Conservation (phyloP, 2,113 vertebrate species). For the Rhipidura dahli region DNA sequence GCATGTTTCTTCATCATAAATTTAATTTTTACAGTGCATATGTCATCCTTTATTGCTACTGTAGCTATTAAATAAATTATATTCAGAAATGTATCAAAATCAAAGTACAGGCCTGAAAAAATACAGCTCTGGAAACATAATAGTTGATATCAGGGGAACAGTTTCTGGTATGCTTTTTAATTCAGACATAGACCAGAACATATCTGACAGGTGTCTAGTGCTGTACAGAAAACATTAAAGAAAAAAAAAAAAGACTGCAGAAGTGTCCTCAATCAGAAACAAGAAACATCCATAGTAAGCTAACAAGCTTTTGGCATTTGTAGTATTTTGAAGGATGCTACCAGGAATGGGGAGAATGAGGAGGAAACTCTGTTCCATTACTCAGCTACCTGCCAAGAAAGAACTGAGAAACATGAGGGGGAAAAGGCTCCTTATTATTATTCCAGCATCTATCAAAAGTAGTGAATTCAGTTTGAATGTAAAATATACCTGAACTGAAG, state of each 20-base stretch:
- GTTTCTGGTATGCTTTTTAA: background rate
- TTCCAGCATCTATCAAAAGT: background rate
- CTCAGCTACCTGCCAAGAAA: background rate
- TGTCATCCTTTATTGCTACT: background rate
- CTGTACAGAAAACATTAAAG: background rate
- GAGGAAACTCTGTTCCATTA: background rate
- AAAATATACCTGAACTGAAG: background rate
- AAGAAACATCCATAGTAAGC: background rate
- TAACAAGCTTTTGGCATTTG: background rate
- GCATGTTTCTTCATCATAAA: conserved; percentile 12
- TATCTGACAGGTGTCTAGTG: background rate
- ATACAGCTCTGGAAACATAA: background rate
- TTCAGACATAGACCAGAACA: background rate
- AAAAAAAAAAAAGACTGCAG: background rate
- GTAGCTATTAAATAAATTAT: conserved; percentile 20
- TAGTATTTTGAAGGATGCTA: background rate
- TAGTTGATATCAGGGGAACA: background rate
- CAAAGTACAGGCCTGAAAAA: background rate
- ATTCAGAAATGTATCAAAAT: background rate
- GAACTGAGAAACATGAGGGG: background rate
- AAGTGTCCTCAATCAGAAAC: background rate
- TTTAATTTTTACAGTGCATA: background rate
- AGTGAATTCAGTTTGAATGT: background rate
- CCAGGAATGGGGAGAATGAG: background rate
- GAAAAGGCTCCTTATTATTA: background rate